phyloP scores from a whole-genome alignment of 2,888 invertebrate genomes.

The Hypselothyrea guttata region DNA sequence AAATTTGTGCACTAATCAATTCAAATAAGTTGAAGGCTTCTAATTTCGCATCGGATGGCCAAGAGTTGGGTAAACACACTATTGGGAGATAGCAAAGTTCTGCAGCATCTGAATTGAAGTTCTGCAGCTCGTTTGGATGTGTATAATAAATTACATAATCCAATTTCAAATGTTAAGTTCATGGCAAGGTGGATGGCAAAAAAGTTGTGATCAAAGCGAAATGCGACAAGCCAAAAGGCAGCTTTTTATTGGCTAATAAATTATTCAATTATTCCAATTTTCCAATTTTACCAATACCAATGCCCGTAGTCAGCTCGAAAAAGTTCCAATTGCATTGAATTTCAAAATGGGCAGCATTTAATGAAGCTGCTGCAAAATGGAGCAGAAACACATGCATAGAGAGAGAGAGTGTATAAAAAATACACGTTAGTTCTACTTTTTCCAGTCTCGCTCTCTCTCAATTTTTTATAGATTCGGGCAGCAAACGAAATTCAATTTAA shows the following conservation, averaged over 20 bases:
- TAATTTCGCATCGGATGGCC: constrained; percentile 21
- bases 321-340: constrained; percentile 75
- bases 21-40: constrained; percentile 35
- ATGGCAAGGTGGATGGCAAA: too few relatives aligned
- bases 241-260: constrained; percentile 53
- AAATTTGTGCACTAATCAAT: constrained; percentile 48
- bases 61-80: constrained; percentile 65
- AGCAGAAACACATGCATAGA: constrained; percentile 43
- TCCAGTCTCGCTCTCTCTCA: too few relatives aligned
- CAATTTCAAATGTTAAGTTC: constrained; percentile 51
- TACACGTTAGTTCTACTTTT: too few relatives aligned
- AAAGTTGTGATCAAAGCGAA: constrained; percentile 30
- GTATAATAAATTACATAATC: constrained; percentile 57
- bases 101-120: constrained; percentile 3
- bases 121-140: constrained; percentile 1
- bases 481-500: constrained; percentile 72
- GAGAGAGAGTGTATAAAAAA: constrained; percentile 10
- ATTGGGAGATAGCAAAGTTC: constrained; percentile 20
- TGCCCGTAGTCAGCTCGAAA: constrained; percentile 31
- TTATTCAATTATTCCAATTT: constrained; percentile 73
- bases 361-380: constrained; percentile 66
- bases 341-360: constrained; percentile 70
- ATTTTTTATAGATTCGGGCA: too few relatives aligned
- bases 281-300: too few relatives aligned
- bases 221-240: constrained; percentile 46